A percentile compares a stretch with the other conserved stretches of the same genome.
Conservation (phyloP, 2,113 vertebrate genomes). For the Ginglymostoma cirratum region DNA sequence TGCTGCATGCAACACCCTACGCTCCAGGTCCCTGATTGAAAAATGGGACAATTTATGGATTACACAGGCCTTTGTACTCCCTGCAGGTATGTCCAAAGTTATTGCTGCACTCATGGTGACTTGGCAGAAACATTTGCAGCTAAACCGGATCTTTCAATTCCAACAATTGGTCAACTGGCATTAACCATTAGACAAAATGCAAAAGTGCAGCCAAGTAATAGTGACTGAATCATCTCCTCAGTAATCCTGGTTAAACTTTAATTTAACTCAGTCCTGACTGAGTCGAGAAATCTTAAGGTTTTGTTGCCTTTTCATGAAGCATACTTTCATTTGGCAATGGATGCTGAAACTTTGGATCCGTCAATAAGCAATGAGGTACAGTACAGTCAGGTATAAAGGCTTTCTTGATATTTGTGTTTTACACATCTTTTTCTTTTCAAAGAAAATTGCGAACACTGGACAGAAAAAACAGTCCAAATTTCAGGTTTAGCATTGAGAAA, state of each 20-base stretch:
- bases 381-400: background rate
- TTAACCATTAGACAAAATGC: constrained; percentile 1
- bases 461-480: background rate
- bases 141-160: background rate
- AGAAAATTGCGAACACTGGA: background rate
- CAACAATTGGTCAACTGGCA: background rate
- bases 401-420: background rate
- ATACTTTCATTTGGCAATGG: background rate
- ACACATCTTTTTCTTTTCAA: background rate
- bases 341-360: background rate
- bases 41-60: background rate
- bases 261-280: background rate
- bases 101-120: background rate
- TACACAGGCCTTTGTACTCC: background rate
- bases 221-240: background rate
- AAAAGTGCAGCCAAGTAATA: background rate
- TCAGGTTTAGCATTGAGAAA: background rate
- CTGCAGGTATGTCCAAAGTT: background rate
- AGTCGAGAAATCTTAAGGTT: background rate
- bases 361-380: background rate
- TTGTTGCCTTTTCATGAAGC: background rate
- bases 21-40: too few relatives aligned
- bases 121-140: background rate
- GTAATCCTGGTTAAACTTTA: background rate
- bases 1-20: too few relatives aligned